Conservation (phyloP, 35 echinoderm and acorn worm species). For the Heliocidaris erythrogramma region DNA sequence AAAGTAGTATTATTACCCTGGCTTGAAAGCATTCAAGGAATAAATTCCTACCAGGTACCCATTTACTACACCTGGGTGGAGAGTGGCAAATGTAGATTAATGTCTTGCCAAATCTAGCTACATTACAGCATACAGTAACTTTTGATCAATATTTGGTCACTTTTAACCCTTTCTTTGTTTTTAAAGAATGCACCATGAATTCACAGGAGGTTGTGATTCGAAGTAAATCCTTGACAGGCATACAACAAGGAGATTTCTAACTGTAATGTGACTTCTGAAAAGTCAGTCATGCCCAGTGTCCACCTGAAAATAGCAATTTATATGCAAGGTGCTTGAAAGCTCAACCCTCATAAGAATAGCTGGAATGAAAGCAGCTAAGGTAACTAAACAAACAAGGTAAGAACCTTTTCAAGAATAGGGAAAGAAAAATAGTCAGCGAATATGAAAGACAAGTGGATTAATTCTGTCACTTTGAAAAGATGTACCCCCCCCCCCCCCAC, state of each 20-base stretch:
- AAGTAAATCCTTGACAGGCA: not conserved
- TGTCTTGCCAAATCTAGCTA: not conserved
- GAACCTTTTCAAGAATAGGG: not conserved
- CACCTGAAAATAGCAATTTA: not conserved
- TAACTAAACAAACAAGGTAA: not conserved
- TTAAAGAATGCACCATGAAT: not conserved
- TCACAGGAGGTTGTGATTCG: not conserved
- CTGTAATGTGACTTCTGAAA: not conserved
- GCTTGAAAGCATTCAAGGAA: too few relatives aligned
- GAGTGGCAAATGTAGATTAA: too few relatives aligned
- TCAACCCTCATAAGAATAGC: not conserved
- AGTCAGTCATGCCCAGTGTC: not conserved
- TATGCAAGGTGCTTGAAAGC: not conserved
- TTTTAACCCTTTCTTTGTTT: not conserved
- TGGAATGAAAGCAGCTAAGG: not conserved
- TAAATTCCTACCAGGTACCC: too few relatives aligned
- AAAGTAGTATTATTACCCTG: too few relatives aligned
- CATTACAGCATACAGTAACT: not conserved
- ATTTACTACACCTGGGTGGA: too few relatives aligned
- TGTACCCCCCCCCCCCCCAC: too few relatives aligned
- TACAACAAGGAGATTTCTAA: not conserved
- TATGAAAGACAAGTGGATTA: not conserved
- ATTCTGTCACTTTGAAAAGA: too few relatives aligned
- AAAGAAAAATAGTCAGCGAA: not conserved
- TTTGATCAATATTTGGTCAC: not conserved